phyloP scores from a whole-genome alignment of 1,140 invertebrate genomes.

The Leptestheria dahalacensis region DNA sequence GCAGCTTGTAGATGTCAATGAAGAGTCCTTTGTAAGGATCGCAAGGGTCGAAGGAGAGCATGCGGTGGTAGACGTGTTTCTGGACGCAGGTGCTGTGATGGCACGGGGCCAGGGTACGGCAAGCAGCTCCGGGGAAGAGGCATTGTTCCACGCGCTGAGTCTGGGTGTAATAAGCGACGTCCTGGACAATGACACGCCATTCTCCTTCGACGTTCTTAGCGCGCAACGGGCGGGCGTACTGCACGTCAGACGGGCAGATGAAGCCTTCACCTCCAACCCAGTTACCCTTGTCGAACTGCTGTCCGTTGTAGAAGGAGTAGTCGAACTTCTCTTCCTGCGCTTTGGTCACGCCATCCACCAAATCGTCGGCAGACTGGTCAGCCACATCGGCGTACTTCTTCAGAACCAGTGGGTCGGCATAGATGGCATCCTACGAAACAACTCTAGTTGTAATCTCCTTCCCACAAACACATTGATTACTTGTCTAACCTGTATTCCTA shows the following conservation, averaged over 20 bases:
- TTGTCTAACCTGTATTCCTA: too few relatives aligned
- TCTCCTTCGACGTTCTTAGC: conserved; percentile 20
- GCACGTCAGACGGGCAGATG: conserved; percentile 19
- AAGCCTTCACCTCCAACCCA: conserved; percentile 18
- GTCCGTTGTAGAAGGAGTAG: conserved; percentile 20
- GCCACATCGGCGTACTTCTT: conserved; percentile 22
- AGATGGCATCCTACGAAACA: conserved; percentile 15
- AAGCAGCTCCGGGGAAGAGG: conserved; percentile 18
- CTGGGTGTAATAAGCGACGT: conserved; percentile 19
- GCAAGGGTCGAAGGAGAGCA: conserved; percentile 21
- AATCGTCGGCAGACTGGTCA: conserved; percentile 21
- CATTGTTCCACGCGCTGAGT: conserved; percentile 20
- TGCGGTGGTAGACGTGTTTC: conserved; percentile 21
- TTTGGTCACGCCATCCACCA: conserved; percentile 19
- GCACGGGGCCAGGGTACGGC: conserved; percentile 20
- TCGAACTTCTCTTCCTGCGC: conserved; percentile 19
- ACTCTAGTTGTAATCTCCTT: background rate
- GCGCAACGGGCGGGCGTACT: conserved; percentile 18
- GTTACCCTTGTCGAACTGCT: conserved; percentile 16
- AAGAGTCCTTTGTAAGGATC: conserved; percentile 20
- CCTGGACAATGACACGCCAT: conserved; percentile 21
- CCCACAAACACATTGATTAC: background rate
- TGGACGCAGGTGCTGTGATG: conserved; percentile 20
- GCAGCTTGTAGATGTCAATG: conserved; percentile 21
- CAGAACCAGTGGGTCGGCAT: conserved; percentile 18